Evolutionary conservation across 2,113 vertebrate species (phyloP), one percentile per base, ranked within the genome.

Genomic region (Pipa parva): DNA sequence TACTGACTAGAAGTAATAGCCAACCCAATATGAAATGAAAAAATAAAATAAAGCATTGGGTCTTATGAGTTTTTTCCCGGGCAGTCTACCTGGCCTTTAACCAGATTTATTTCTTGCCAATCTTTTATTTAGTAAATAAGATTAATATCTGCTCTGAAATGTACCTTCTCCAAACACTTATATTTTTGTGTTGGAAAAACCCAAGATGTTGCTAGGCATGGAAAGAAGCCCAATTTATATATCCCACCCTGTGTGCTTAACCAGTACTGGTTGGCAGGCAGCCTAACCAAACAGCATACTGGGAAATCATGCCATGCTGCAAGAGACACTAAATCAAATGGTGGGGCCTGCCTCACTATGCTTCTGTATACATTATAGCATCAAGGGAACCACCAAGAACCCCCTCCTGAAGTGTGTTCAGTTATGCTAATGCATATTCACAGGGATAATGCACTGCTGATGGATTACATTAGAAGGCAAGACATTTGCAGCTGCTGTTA

Each of bases 381-480:
- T 51, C 26, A 59, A 50, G 45, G 36, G 55, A 37, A 55, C 21
- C 64, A 25, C 26, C 6, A 18, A 33, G 63, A 42, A 49, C 42
- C 46, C 54, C 63, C n/a, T n/a, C n/a, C 52, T 22, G 46, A 58
- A 33, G 63, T 26, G 63, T 26, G 39, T 27, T 31, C 28, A 37
- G 39, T 15, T 21, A 39, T 33, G 48, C 11, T 60, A 60, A 52
- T 28, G 26, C 57, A 60, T 57, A 60, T 59, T 28, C 42, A 49
- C 3, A 17, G 15, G 58, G 49, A 70, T 70, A 70, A 70, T 52
- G 66, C 48, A 29, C 33, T 36, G 61, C 61, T 70, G 66, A 70
- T 45, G 48, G 66, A 70, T 70, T 54, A 51, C 15, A 68, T 59
- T 59, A 36, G 56, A 42, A 49, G 46, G 21, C 21, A 36, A 52